A percentile compares a stretch with the other conserved stretches of the same genome.
Conservation (phyloP, 2,797 vertebrate species). For the Danio choprae region DNA sequence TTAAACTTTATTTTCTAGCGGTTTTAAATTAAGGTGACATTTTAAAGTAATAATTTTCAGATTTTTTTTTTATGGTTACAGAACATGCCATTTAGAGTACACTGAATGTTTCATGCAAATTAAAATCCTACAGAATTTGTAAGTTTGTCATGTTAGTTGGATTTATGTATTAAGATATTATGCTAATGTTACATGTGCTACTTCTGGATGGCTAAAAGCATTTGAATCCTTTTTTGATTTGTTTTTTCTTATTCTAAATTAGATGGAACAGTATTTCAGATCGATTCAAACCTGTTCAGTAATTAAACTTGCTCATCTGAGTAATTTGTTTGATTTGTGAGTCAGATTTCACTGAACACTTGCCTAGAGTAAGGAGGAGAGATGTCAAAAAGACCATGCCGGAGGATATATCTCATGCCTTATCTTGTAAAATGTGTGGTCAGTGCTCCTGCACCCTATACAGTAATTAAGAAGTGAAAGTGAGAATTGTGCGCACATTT, state of each 20-base stretch:
- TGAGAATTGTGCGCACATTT: too few relatives aligned
- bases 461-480: too few relatives aligned
- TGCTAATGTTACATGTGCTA: background rate
- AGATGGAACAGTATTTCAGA: too few relatives aligned
- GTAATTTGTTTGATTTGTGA: background rate
- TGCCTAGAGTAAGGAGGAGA: too few relatives aligned
- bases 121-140: conserved; percentile 63
- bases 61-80: background rate
- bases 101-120: conserved; percentile 19
- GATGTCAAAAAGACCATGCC: too few relatives aligned
- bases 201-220: background rate
- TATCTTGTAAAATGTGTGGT: too few relatives aligned
- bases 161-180: conserved; percentile 12
- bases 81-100: background rate
- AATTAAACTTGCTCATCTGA: background rate
- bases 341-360: too few relatives aligned
- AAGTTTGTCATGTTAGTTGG: conserved; percentile 63
- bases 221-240: too few relatives aligned
- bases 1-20: conserved; percentile 3
- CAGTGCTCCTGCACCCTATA: too few relatives aligned
- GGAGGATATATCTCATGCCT: too few relatives aligned
- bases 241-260: too few relatives aligned
- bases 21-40: conserved; percentile 21
- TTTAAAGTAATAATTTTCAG: background rate
- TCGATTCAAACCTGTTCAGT: too few relatives aligned